phyloP scores from a whole-genome alignment of 2,797 vertebrate species.

The Myotis pilosus region DNA sequence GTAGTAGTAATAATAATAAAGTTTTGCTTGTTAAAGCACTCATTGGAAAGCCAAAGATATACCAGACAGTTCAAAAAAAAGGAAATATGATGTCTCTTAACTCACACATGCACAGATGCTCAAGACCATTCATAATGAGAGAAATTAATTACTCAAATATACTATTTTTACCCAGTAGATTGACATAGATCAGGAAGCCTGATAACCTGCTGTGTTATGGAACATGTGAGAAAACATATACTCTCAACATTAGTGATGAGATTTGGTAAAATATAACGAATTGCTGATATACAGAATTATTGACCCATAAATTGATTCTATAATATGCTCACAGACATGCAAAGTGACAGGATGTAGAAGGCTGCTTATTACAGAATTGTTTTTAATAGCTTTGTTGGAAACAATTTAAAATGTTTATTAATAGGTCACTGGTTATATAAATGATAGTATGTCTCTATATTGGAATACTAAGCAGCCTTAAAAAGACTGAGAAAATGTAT shows the following conservation, averaged over 20 bases:
- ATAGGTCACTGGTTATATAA: neutral
- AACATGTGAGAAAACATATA: neutral
- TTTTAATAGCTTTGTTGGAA: neutral
- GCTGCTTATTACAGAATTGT: neutral
- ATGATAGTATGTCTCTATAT: neutral
- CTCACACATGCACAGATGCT: neutral
- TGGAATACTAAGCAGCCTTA: neutral
- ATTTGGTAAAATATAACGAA: neutral
- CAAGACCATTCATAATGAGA: neutral
- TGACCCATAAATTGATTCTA: neutral
- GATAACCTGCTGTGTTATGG: neutral
- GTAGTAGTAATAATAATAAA: neutral
- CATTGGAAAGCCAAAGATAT: neutral
- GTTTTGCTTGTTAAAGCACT: neutral
- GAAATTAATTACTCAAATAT: neutral
- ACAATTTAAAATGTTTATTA: neutral
- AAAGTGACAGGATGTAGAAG: neutral
- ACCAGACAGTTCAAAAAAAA: neutral
- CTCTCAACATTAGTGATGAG: neutral
- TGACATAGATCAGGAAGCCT: neutral
- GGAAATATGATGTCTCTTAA: neutral
- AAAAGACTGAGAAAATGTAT: neutral
- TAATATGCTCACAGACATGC: neutral
- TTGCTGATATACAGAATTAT: neutral
- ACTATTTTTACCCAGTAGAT: neutral